Conservation (phyloP, 2,113 vertebrate species). For the Tragelaphus imberbis region DNA sequence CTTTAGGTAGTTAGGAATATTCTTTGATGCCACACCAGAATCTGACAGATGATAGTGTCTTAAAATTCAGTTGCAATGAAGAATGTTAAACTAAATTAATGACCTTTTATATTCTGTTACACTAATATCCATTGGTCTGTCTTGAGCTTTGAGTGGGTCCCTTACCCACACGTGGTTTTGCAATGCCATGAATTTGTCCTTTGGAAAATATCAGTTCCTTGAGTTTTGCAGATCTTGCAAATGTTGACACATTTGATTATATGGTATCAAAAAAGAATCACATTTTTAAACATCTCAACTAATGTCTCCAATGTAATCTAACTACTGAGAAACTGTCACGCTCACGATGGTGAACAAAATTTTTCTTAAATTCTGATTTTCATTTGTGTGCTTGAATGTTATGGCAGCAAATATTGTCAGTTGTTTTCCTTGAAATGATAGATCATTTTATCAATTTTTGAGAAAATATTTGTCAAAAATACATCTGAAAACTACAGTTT, state of each 20-base stretch:
- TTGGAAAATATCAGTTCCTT: slow-evolving; percentile 24
- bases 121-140: neutral
- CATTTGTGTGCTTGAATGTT: neutral
- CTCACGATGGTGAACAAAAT: neutral
- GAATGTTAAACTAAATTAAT: neutral
- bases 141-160: slow-evolving; percentile 5
- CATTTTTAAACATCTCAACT: neutral
- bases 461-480: neutral
- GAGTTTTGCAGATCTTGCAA: neutral
- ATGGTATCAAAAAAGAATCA: neutral
- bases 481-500: neutral
- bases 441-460: slow-evolving; percentile 24
- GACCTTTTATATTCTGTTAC: neutral
- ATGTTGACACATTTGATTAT: slow-evolving; percentile 23
- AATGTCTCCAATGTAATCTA: neutral
- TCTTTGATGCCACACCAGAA: neutral
- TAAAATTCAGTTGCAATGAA: neutral
- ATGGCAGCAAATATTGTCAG: neutral
- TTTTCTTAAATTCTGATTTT: slow-evolving; percentile 38
- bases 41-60: slow-evolving; percentile 13
- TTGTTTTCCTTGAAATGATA: slow-evolving; percentile 7
- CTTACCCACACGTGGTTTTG: neutral
- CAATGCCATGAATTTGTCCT: neutral
- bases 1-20: neutral
- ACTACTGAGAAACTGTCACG: neutral